phyloP scores from a whole-genome alignment of 2,113 vertebrate genomes.

The Antennarius striatus region DNA sequence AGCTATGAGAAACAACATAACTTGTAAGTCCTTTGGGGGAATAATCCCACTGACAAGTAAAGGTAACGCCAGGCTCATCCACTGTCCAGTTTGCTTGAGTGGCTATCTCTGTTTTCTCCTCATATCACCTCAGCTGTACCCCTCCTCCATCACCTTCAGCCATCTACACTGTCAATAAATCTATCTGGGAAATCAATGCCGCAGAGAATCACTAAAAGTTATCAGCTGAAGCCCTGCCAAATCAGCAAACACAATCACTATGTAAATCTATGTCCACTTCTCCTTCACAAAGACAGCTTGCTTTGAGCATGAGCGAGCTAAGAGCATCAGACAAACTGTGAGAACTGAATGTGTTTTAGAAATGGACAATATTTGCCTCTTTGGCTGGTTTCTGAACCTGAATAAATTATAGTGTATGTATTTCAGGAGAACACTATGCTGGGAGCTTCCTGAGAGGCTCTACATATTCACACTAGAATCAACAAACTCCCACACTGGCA shows the following conservation, averaged over 20 bases:
- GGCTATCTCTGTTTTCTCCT: constrained; percentile 64
- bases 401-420: constrained; percentile 30
- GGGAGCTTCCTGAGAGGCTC: constrained; percentile 29
- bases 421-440: constrained; percentile 33
- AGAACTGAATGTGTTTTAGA: constrained; percentile 34
- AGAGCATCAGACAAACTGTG: constrained; percentile 33
- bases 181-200: constrained; percentile 81
- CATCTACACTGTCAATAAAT: constrained; percentile 80
- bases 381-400: constrained; percentile 22
- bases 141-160: constrained; percentile 50
- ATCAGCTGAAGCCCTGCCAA: constrained; percentile 81
- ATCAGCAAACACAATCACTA: constrained; percentile 86
- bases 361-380: constrained; percentile 43
- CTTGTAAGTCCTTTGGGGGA: constrained; percentile 42
- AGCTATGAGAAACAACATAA: constrained; percentile 39
- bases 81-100: constrained; percentile 59
- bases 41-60: constrained; percentile 39
- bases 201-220: constrained; percentile 82
- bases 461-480: constrained; percentile 34
- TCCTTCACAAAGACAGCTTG: constrained; percentile 54
- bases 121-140: constrained; percentile 49
- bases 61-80: constrained; percentile 54
- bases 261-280: constrained; percentile 82
- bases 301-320: constrained; percentile 29
- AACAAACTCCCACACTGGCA: constrained; percentile 41